These are phyloP conservation scores for Ataeniobius toweri DNA, from an alignment of 2,797 vertebrate genomes.

Conservation along the genomic window DNA sequence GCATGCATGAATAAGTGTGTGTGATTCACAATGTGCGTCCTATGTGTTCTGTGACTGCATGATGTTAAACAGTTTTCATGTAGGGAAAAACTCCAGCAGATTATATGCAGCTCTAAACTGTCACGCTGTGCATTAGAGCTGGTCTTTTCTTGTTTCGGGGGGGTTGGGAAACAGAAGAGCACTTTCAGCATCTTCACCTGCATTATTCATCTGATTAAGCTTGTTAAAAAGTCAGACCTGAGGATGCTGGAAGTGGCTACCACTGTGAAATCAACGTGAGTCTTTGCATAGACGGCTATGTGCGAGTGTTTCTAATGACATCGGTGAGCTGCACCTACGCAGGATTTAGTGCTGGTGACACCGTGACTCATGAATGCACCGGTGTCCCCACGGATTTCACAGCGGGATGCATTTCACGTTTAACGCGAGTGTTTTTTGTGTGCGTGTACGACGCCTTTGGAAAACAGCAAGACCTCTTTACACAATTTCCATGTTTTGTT, in stretches of 20 bases:
- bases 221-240: slow-evolving; percentile 35
- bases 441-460: neutral
- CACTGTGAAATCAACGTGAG: slow-evolving; percentile 47
- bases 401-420: slow-evolving; percentile 12
- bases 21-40: slow-evolving; percentile 5
- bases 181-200: slow-evolving; percentile 36
- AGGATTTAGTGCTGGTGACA: slow-evolving; percentile 14
- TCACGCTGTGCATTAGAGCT: slow-evolving; percentile 11
- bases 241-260: slow-evolving; percentile 26
- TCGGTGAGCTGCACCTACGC: slow-evolving; percentile 53
- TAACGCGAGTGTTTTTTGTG: slow-evolving; percentile 1
- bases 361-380: neutral
- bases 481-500: neutral
- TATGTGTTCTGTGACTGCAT: slow-evolving; percentile 8
- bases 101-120: slow-evolving; percentile 4
- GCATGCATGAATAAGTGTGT: slow-evolving; percentile 39
- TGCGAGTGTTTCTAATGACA: slow-evolving; percentile 45
- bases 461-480: neutral
- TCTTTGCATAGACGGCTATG: slow-evolving; percentile 7
- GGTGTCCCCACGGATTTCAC: slow-evolving; percentile 39
- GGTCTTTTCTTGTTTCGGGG: neutral
- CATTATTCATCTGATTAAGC: slow-evolving; percentile 63
- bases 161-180: neutral
- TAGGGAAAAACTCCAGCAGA: slow-evolving; percentile 1
- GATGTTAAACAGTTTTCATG: neutral